These are phyloP conservation scores for Loxodonta africana DNA, from an alignment of 2,113 vertebrate species.

Conservation along the genomic window DNA sequence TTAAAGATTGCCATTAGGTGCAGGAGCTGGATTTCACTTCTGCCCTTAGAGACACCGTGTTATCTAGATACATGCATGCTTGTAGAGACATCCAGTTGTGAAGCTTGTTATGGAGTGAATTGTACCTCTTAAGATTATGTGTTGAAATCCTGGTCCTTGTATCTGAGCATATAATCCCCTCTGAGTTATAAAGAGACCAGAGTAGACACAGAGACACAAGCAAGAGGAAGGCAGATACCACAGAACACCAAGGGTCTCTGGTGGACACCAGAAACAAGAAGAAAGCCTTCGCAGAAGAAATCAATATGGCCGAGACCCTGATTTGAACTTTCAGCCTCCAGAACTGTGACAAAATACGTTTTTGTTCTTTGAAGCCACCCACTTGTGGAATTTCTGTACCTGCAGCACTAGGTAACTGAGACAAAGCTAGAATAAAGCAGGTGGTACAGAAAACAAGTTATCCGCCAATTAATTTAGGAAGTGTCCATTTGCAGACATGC, in stretches of 20 bases:
- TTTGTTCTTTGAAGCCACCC: background rate
- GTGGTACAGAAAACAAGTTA: background rate
- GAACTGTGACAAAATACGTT: background rate
- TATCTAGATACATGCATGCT: background rate
- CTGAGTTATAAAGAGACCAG: background rate
- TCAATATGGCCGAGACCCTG: background rate
- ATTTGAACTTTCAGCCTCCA: background rate
- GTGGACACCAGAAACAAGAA: too few species aligned
- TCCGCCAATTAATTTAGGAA: background rate
- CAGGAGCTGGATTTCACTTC: background rate
- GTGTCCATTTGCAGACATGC: background rate
- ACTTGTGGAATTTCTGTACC: background rate
- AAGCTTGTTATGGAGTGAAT: background rate
- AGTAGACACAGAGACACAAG: background rate
- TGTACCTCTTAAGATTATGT: background rate
- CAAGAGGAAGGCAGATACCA: background rate
- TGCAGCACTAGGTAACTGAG: background rate
- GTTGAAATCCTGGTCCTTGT: background rate
- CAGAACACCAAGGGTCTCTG: background rate
- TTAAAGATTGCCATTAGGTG: background rate
- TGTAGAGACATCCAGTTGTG: fast-evolving
- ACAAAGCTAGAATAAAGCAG: background rate
- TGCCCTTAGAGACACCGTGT: background rate
- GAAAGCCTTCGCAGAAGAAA: background rate
- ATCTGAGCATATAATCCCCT: background rate